phyloP scores from a whole-genome alignment of 1,140 invertebrate species.

The Zaprionus taronus region DNA sequence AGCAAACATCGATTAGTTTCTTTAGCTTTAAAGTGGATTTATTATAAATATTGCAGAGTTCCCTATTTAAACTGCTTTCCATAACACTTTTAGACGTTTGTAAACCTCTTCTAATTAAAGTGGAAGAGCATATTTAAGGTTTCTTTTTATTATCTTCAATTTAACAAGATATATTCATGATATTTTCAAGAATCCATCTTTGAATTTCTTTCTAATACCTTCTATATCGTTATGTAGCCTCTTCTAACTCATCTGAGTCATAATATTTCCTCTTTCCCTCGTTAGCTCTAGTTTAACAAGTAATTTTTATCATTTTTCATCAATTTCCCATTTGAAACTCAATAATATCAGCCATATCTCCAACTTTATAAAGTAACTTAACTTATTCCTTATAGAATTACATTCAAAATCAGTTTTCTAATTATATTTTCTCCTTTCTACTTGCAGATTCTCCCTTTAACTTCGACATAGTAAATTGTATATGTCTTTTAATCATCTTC shows the following conservation, averaged over 20 bases:
- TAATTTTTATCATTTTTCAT: background rate
- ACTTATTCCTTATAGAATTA: background rate
- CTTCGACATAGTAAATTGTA: conserved; percentile 59
- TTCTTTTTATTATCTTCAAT: background rate
- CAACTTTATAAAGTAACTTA: background rate
- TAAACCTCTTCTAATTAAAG: background rate
- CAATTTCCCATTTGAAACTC: background rate
- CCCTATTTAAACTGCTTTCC: no score
- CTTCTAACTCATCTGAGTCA: no score
- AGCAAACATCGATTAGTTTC: no score
- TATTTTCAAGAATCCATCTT: no score
- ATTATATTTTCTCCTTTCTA: background rate
- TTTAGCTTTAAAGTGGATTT: no score
- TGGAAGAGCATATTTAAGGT: background rate
- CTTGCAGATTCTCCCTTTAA: conserved; percentile 74
- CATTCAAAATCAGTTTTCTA: background rate
- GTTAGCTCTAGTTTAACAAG: background rate
- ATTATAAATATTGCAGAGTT: no score
- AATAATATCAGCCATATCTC: background rate
- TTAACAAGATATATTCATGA: background rate
- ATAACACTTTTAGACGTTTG: no score
- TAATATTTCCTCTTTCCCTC: no score
- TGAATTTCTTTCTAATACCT: background rate
- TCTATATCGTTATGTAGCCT: background rate
- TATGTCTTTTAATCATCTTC: conserved; percentile 57